These are phyloP conservation scores for Spea bombifrons DNA, from an alignment of 2,113 vertebrate genomes.

Conservation along the genomic window DNA sequence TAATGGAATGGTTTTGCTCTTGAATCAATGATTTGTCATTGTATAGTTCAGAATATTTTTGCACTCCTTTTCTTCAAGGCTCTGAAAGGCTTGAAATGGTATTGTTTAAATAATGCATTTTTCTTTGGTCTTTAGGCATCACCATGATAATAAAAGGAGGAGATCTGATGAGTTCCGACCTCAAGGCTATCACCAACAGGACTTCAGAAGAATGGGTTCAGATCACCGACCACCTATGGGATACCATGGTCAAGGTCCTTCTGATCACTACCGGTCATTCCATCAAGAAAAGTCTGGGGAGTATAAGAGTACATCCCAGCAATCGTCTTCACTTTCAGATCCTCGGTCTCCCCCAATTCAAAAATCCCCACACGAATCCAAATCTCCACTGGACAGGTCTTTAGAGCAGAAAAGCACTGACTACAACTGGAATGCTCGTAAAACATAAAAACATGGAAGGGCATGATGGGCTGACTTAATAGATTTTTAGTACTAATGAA, in stretches of 20 bases:
- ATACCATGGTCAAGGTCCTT: slow-evolving; percentile 75
- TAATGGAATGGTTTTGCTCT: no score
- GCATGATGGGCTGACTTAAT: neutral
- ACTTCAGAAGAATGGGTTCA: slow-evolving; percentile 82
- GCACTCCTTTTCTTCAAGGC: no score
- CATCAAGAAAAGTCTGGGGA: slow-evolving; percentile 79
- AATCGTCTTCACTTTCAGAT: slow-evolving; percentile 68
- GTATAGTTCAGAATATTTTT: no score
- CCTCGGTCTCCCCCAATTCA: slow-evolving; percentile 89
- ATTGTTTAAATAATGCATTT: neutral
- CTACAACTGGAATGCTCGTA: slow-evolving; percentile 87
- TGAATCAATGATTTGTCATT: no score
- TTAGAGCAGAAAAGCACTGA: slow-evolving; percentile 82
- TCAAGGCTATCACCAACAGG: slow-evolving; percentile 87
- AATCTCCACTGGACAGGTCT: slow-evolving; percentile 81
- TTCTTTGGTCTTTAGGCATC: slow-evolving; percentile 67
- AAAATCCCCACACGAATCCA: slow-evolving; percentile 89
- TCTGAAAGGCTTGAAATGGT: no score
- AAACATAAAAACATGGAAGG: slow-evolving; percentile 70
- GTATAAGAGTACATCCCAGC: slow-evolving; percentile 78
- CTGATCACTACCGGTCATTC: slow-evolving; percentile 89
- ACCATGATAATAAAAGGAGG: slow-evolving; percentile 85
- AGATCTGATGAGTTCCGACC: slow-evolving; percentile 86
- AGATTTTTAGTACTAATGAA: slow-evolving; percentile 6
- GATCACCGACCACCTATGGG: slow-evolving; percentile 80